Conservation (phyloP, 2,888 invertebrate species). For the Disparrhopalites patrizii region DNA sequence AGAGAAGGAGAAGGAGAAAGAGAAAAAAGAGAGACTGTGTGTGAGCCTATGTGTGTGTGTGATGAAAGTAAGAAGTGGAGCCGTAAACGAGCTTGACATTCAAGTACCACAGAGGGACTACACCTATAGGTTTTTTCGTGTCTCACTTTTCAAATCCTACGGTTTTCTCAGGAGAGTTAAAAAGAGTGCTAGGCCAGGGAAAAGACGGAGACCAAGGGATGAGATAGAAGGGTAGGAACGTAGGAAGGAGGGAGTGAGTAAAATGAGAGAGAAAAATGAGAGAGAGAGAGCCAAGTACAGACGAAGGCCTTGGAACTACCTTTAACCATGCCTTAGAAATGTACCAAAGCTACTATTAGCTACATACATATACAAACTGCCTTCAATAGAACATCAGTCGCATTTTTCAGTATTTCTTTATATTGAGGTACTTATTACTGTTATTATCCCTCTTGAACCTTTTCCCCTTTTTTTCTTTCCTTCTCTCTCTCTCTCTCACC, state of each 20-base stretch:
- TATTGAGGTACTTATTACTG: slow-evolving; percentile 12
- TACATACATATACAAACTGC: too few species aligned
- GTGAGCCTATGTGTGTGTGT: background rate
- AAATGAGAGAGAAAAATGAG: too few species aligned
- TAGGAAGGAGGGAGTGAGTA: too few species aligned
- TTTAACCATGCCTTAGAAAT: too few species aligned
- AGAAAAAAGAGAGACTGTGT: too few species aligned
- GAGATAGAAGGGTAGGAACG: too few species aligned
- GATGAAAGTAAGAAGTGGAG: slow-evolving; percentile 14
- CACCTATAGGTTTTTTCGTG: slow-evolving; percentile 23
- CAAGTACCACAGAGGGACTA: slow-evolving; percentile 21
- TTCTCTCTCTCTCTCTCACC: too few species aligned
- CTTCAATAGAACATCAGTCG: background rate
- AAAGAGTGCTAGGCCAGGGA: slow-evolving; percentile 2
- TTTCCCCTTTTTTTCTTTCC: too few species aligned
- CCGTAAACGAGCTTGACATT: slow-evolving; percentile 22
- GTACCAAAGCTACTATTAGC: too few species aligned
- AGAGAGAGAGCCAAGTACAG: background rate
- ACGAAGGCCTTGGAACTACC: background rate
- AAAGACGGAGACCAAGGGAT: background rate
- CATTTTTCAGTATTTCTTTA: slow-evolving; percentile 5
- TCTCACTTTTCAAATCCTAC: slow-evolving; percentile 9
- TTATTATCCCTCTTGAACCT: slow-evolving; percentile 15
- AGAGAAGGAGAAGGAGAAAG: background rate
- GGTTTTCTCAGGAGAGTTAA: too few species aligned